Evolutionary conservation across 2,797 vertebrate species (phyloP).

Genomic region (Mormyrops boulengeri): DNA sequence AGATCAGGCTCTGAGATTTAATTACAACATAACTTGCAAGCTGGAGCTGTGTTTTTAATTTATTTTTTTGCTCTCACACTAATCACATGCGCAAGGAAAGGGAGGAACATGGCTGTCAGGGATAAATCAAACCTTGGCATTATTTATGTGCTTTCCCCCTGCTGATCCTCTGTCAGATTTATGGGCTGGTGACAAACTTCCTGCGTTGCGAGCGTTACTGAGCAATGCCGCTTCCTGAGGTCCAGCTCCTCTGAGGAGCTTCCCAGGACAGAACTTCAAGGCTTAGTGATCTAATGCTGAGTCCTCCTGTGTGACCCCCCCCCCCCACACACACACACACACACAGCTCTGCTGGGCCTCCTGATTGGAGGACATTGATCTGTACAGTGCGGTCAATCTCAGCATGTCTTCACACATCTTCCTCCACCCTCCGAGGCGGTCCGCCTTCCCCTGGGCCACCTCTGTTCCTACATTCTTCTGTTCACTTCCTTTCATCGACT

Average conservation of each 20-base stretch:
- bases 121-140: slow-evolving; percentile 8
- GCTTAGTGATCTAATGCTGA: background rate
- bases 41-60: background rate
- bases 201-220: background rate
- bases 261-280: background rate
- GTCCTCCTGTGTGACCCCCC: background rate
- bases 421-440: background rate
- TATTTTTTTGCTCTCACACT: background rate
- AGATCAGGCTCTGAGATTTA: background rate
- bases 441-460: background rate
- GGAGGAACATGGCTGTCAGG: background rate
- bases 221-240: background rate
- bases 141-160: background rate
- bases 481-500: background rate
- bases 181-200: background rate
- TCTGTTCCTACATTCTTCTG: background rate
- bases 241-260: background rate
- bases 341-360: background rate
- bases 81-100: background rate
- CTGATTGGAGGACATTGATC: background rate
- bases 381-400: background rate
- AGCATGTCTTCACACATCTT: background rate
- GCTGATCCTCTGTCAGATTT: background rate
- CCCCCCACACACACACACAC: background rate
- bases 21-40: background rate